phyloP scores from a whole-genome alignment of 2,113 vertebrate species.

The Silurus asotus region DNA sequence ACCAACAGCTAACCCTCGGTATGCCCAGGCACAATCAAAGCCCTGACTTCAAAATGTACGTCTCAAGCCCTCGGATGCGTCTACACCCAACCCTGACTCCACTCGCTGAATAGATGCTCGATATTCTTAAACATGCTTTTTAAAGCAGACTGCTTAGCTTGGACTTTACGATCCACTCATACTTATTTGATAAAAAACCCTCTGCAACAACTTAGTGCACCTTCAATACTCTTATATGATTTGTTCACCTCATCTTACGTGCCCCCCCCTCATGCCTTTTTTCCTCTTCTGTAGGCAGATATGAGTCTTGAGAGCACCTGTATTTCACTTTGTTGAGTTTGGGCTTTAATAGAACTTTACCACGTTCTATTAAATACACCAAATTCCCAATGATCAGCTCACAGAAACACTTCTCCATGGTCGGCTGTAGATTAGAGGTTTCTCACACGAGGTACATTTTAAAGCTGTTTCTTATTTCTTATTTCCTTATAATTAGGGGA shows the following conservation, averaged over 20 bases:
- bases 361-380: neutral
- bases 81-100: neutral
- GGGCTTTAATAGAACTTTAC: neutral
- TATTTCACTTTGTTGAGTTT: slow-evolving; percentile 9
- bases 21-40: slow-evolving; percentile 74
- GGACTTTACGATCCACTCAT: slow-evolving; percentile 17
- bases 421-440: neutral
- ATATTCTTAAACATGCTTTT: slow-evolving; percentile 18
- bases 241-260: slow-evolving; percentile 2
- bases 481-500: too few relatives aligned
- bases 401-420: neutral
- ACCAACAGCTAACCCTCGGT: slow-evolving; percentile 70
- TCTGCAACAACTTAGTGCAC: slow-evolving; percentile 1
- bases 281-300: neutral
- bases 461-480: neutral
- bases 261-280: neutral
- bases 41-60: slow-evolving; percentile 74
- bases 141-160: slow-evolving; percentile 24
- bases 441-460: neutral
- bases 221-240: slow-evolving; percentile 13
- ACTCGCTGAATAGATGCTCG: neutral
- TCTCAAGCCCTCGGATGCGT: slow-evolving; percentile 62
- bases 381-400: neutral
- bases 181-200: slow-evolving; percentile 17
- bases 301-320: slow-evolving; percentile 1